These are phyloP conservation scores for Tachysurus fulvidraco DNA, from an alignment of 2,113 vertebrate genomes.

Conservation along the genomic window DNA sequence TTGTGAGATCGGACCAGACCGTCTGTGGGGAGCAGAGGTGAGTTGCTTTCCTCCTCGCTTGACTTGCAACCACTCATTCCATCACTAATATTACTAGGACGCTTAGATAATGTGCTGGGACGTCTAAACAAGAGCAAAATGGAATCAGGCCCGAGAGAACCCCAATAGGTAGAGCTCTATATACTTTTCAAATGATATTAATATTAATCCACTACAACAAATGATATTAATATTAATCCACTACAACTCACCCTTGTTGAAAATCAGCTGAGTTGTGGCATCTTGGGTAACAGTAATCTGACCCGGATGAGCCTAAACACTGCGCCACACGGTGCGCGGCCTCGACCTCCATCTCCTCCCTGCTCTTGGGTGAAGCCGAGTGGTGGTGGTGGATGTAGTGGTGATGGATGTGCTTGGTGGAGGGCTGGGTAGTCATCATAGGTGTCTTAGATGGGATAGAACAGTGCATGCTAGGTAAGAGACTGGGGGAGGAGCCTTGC, in stretches of 20 bases:
- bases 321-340: constrained; percentile 80
- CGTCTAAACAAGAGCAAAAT: constrained; percentile 65
- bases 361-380: constrained; percentile 73
- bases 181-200: no score
- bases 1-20: constrained; percentile 85
- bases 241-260: constrained; percentile 51
- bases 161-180: not conserved
- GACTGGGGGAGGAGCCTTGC: constrained; percentile 77
- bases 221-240: not conserved
- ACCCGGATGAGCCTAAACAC: constrained; percentile 72
- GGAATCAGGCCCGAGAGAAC: constrained; percentile 6
- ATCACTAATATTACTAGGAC: constrained; percentile 64
- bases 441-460: constrained; percentile 79
- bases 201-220: not conserved
- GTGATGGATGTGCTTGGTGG: constrained; percentile 91
- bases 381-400: constrained; percentile 97
- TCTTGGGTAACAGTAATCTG: constrained; percentile 75
- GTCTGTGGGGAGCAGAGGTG: constrained; percentile 79
- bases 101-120: constrained; percentile 76
- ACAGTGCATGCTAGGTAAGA: constrained; percentile 53
- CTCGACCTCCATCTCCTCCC: constrained; percentile 89
- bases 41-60: constrained; percentile 65
- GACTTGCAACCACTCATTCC: constrained; percentile 71
- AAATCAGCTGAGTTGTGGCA: constrained; percentile 78
- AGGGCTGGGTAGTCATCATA: constrained; percentile 71